phyloP scores from a whole-genome alignment of 2,888 invertebrate genomes.

The Ichneumoninae sp. region DNA sequence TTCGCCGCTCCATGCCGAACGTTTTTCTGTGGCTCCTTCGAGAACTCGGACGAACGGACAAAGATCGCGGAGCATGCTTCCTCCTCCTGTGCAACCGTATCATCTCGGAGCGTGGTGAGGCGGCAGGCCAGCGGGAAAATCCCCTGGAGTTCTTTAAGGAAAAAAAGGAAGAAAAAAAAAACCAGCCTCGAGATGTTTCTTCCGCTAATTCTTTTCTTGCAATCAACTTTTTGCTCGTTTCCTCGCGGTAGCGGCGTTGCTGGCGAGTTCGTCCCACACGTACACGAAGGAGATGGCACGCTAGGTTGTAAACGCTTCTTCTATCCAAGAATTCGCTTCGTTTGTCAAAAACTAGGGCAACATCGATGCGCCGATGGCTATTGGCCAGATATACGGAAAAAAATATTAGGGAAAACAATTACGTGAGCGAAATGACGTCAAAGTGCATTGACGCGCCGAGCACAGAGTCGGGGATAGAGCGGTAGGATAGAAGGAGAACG shows the following conservation, averaged over 20 bases:
- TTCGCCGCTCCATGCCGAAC: conserved; percentile 23
- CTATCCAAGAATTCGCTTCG: background rate
- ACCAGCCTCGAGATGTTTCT: conserved; percentile 75
- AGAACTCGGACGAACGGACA: conserved; percentile 68
- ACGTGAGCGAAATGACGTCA: conserved; percentile 3
- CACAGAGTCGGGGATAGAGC: conserved; percentile 20
- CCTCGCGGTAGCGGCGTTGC: conserved; percentile 6
- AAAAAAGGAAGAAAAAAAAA: conserved; percentile 40
- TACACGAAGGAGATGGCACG: conserved; percentile 6
- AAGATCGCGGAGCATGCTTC: conserved; percentile 75
- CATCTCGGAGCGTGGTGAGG: conserved; percentile 26
- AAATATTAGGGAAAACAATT: conserved; percentile 6
- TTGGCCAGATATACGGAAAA: background rate
- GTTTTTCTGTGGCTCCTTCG: conserved; percentile 49
- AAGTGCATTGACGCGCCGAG: conserved; percentile 27
- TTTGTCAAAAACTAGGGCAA: background rate
- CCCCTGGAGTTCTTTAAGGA: conserved; percentile 43
- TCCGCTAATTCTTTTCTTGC: conserved; percentile 79
- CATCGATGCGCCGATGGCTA: background rate
- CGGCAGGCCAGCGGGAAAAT: conserved; percentile 64
- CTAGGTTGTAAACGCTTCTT: background rate
- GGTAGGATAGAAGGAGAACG: conserved; percentile 11
- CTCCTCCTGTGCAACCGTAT: conserved; percentile 38
- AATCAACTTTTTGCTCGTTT: conserved; percentile 74
- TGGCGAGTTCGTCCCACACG: background rate